A percentile compares a stretch with the other conserved stretches of the same genome.
Conservation (phyloP, 92 coral and sea anemone genomes). For the Zoanthus sociatus region DNA sequence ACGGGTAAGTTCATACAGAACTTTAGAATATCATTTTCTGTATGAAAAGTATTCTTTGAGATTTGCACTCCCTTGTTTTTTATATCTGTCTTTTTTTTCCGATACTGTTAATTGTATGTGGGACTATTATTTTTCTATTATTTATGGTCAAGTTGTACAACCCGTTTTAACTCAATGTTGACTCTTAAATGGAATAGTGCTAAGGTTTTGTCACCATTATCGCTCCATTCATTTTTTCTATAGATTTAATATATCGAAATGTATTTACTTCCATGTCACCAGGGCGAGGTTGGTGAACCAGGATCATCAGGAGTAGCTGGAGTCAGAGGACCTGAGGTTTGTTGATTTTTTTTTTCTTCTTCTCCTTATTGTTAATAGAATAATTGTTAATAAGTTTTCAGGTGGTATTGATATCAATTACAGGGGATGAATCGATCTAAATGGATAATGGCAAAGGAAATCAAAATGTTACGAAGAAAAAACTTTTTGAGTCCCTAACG, state of each 20-base stretch:
- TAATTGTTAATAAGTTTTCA: neutral
- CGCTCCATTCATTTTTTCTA: neutral
- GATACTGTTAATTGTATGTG: too few species aligned
- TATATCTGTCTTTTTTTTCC: too few species aligned
- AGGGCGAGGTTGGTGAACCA: neutral
- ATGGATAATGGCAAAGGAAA: too few species aligned
- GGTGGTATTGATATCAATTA: neutral
- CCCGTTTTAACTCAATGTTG: too few species aligned
- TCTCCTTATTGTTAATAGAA: neutral
- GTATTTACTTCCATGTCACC: neutral
- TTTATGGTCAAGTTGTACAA: too few species aligned
- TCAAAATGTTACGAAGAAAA: too few species aligned
- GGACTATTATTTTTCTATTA: too few species aligned
- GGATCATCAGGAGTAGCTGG: neutral
- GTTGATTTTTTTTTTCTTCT: neutral
- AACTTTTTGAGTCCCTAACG: too few species aligned
- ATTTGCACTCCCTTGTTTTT: too few species aligned
- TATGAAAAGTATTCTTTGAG: neutral
- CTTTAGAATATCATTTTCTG: neutral
- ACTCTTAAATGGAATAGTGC: too few species aligned
- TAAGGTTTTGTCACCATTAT: too few species aligned
- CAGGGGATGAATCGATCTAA: too few species aligned
- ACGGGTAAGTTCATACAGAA: neutral
- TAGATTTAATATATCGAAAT: neutral
- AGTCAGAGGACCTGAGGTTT: neutral